phyloP scores from a whole-genome alignment of 1,140 invertebrate genomes.

The Rhizoglyphus robini region DNA sequence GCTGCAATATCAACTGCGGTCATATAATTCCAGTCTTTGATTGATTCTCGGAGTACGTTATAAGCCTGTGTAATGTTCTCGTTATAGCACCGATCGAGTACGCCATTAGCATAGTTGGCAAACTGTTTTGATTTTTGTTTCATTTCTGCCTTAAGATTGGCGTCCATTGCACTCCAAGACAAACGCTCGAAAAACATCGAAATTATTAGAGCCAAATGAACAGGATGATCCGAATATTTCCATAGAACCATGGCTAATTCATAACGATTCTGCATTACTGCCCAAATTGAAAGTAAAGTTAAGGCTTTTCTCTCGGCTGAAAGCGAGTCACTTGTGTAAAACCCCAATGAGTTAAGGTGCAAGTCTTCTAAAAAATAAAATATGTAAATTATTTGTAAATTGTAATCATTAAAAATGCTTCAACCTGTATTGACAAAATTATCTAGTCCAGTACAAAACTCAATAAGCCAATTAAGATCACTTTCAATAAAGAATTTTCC shows the following conservation, averaged over 20 bases:
- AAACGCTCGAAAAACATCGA: constrained; percentile 30
- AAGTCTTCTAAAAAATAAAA: constrained; percentile 29
- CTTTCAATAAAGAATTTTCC: constrained; percentile 27
- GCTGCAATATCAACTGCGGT: constrained; percentile 30
- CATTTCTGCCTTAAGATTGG: constrained; percentile 26
- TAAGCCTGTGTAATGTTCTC: constrained; percentile 31
- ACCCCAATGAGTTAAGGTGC: constrained; percentile 30
- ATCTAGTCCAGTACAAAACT: constrained; percentile 30
- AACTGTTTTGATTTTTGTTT: constrained; percentile 32
- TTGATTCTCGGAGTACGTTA: constrained; percentile 32
- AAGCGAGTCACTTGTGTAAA: constrained; percentile 28
- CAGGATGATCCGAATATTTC: constrained; percentile 36
- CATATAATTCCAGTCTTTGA: constrained; percentile 35
- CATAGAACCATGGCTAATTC: constrained; percentile 35
- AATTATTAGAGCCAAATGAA: constrained; percentile 35
- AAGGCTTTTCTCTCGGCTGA: constrained; percentile 33
- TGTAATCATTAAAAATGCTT: neutral
- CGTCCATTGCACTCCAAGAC: constrained; percentile 26
- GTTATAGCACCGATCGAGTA: constrained; percentile 34
- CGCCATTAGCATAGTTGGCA: constrained; percentile 34
- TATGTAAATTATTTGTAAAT: neutral
- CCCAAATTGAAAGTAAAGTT: constrained; percentile 31
- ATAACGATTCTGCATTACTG: constrained; percentile 29
- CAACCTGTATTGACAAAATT: constrained; percentile 33
- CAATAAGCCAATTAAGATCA: constrained; percentile 29